phyloP scores from a whole-genome alignment of 2,888 invertebrate genomes.

The Ormyrus rosae region DNA sequence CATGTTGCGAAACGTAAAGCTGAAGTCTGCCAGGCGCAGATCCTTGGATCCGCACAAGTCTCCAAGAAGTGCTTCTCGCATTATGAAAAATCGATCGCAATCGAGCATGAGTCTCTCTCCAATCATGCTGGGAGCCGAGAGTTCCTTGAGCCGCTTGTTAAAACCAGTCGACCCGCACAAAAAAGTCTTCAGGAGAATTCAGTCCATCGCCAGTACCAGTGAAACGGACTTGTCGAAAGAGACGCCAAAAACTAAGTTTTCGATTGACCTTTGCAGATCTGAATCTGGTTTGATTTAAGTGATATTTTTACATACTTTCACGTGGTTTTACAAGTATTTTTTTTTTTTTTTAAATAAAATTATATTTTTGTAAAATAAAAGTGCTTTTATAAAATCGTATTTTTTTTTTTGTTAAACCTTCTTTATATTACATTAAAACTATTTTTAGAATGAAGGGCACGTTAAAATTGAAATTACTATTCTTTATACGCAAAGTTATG shows the following conservation, averaged over 20 bases:
- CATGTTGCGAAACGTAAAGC: constrained; percentile 72
- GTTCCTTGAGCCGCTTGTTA: constrained; percentile 63
- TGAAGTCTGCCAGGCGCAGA: constrained; percentile 68
- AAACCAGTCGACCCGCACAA: constrained; percentile 64
- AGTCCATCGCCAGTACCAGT: constrained; percentile 18
- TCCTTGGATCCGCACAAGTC: constrained; percentile 63
- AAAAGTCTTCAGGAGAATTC: constrained; percentile 59
- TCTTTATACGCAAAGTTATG: no score
- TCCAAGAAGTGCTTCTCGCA: constrained; percentile 63
- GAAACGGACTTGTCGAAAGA: constrained; percentile 21
- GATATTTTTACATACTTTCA: no score
- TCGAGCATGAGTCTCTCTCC: constrained; percentile 65
- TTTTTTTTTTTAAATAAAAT: constrained; percentile 17
- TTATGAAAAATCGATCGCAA: constrained; percentile 59
- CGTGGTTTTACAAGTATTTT: background rate
- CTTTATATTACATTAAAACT: no score
- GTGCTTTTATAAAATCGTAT: constrained; percentile 6
- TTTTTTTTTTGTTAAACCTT: background rate
- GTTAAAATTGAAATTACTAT: no score
- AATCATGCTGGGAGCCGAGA: constrained; percentile 62
- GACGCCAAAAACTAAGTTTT: constrained; percentile 11
- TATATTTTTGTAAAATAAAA: constrained; percentile 12
- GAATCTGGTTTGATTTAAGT: constrained; percentile 36
- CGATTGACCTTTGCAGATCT: constrained; percentile 19
- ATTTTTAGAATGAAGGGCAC: no score